Evolutionary conservation across 2,888 invertebrate genomes (phyloP).

Genomic region (Drosophila suboccidentalis): DNA sequence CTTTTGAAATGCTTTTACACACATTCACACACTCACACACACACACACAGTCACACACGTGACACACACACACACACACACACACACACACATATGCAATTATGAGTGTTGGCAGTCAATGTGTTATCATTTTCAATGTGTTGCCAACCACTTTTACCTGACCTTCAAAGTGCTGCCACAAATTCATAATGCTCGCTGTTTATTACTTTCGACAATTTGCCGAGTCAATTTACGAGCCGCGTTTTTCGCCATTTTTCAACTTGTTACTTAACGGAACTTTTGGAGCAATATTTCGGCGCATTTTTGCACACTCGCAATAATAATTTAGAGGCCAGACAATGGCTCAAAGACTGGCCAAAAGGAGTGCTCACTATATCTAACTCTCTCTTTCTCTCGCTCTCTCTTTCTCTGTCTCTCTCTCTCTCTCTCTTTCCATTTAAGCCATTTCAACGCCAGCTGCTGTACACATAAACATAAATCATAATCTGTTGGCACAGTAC

Average conservation of each 20-base stretch:
- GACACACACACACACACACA: slow-evolving; percentile 27
- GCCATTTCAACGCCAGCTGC: slow-evolving; percentile 51
- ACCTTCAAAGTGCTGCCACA: slow-evolving; percentile 36
- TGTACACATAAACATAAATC: slow-evolving; percentile 71
- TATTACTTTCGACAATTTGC: slow-evolving; percentile 68
- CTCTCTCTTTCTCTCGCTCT: too few species aligned
- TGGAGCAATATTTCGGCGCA: slow-evolving; percentile 31
- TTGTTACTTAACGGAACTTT: slow-evolving; percentile 74
- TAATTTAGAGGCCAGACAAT: slow-evolving; percentile 43
- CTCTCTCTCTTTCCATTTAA: not conserved
- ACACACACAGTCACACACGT: slow-evolving; percentile 14
- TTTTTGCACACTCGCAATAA: slow-evolving; percentile 28
- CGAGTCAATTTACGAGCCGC: slow-evolving; percentile 67
- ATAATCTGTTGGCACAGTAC: slow-evolving; percentile 77
- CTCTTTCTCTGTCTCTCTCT: not conserved
- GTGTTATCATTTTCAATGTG: slow-evolving; percentile 31
- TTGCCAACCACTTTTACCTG: slow-evolving; percentile 32
- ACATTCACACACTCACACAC: too few species aligned
- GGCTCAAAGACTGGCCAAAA: slow-evolving; percentile 19
- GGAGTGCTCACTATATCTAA: not conserved
- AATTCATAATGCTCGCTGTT: slow-evolving; percentile 56
- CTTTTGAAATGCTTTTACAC: slow-evolving; percentile 69
- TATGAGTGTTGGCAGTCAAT: too few species aligned
- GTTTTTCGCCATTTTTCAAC: slow-evolving; percentile 71
- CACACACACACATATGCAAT: slow-evolving; percentile 19